Evolutionary conservation across 2,113 vertebrate species (phyloP).

Genomic region (Gyps fulvus): DNA sequence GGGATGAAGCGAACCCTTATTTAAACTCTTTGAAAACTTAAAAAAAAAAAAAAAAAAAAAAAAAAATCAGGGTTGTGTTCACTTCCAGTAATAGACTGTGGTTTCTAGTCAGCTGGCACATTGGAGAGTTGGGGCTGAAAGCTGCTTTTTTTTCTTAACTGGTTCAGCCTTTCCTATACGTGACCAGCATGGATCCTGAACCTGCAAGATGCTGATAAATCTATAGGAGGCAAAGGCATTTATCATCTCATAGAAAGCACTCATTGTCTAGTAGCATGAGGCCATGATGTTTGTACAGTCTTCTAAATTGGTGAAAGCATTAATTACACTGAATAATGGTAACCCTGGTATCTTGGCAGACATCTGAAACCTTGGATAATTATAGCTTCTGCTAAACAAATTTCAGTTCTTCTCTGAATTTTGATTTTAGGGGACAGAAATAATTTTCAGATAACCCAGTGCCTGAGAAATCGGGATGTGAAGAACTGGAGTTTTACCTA

Average conservation of each 20-base stretch:
- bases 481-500: neutral
- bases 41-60: neutral
- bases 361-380: conserved; percentile 58
- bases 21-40: neutral
- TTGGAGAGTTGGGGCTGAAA: neutral
- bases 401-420: conserved; percentile 37
- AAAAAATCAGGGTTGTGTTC: neutral
- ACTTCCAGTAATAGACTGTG: neutral
- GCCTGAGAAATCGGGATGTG: neutral
- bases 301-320: conserved; percentile 54
- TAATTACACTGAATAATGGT: conserved; percentile 59
- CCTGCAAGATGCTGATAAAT: conserved; percentile 33
- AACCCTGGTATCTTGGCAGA: conserved; percentile 52
- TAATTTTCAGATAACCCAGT: neutral
- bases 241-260: conserved; percentile 30
- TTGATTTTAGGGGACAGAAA: conserved; percentile 19
- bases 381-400: conserved; percentile 33
- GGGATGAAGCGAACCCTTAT: neutral
- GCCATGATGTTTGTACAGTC: conserved; percentile 19
- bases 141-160: neutral
- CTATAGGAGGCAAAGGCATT: conserved; percentile 25
- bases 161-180: neutral
- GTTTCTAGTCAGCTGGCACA: neutral
- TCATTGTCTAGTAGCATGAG: conserved; percentile 41
- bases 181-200: conserved; percentile 28